Evolutionary conservation across 1,140 invertebrate species (phyloP).

Genomic region (Ylistrum balloti): DNA sequence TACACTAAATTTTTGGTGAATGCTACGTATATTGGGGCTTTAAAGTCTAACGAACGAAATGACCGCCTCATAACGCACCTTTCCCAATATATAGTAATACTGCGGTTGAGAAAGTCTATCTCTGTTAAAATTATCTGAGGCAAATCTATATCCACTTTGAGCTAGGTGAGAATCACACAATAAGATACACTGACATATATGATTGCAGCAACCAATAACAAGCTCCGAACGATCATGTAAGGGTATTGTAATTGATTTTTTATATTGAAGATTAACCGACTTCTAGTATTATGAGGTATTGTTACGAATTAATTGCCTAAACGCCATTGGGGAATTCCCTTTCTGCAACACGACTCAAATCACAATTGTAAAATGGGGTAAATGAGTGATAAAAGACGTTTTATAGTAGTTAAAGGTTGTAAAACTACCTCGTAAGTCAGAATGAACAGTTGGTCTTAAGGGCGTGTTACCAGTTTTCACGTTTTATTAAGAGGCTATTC

Average conservation of each 20-base stretch:
- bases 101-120: too few relatives aligned
- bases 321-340: background rate
- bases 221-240: background rate
- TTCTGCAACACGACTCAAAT: background rate
- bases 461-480: background rate
- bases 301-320: background rate
- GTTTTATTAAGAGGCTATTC: slow-evolving; percentile 19
- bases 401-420: slow-evolving; percentile 20
- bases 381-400: background rate
- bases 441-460: background rate
- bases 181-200: too few relatives aligned
- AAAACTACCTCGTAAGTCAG: background rate
- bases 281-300: background rate
- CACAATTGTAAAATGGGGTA: background rate
- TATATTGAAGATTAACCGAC: background rate
- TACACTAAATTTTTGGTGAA: too few relatives aligned
- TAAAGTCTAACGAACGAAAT: too few relatives aligned
- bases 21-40: too few relatives aligned
- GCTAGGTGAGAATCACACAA: too few relatives aligned
- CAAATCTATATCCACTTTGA: too few relatives aligned
- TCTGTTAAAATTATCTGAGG: too few relatives aligned
- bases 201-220: too few relatives aligned
- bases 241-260: background rate
- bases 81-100: too few relatives aligned
- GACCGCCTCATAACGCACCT: too few relatives aligned